Conservation (phyloP, 1,140 invertebrate species). For the Varroa destructor region DNA sequence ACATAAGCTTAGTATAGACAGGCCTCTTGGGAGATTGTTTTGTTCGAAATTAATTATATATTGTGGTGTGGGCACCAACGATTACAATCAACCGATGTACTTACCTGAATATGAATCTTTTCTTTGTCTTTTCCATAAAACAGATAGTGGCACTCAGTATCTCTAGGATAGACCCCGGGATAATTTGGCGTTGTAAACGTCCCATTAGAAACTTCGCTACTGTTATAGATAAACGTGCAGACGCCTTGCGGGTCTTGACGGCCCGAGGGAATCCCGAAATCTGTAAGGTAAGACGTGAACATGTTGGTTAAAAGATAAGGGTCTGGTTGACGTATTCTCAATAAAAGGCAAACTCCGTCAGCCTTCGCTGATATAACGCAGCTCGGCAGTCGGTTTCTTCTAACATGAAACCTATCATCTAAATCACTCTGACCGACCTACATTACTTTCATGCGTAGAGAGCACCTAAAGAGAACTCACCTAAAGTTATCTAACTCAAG, state of each 20-base stretch:
- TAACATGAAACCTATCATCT: no score
- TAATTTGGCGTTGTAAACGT: constrained; percentile 81
- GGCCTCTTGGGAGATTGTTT: no score
- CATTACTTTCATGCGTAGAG: no score
- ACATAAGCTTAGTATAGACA: no score
- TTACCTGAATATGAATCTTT: constrained; percentile 53
- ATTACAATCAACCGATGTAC: background rate
- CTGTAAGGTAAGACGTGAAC: constrained; percentile 33
- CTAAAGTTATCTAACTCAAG: no score
- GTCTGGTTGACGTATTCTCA: constrained; percentile 37
- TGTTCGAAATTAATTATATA: no score
- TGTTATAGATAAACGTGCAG: constrained; percentile 47
- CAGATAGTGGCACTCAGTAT: constrained; percentile 86
- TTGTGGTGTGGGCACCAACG: no score
- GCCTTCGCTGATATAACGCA: background rate
- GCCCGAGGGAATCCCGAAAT: constrained; percentile 60
- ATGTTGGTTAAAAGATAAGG: background rate
- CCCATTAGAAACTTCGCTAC: constrained; percentile 57
- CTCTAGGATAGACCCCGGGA: constrained; percentile 74
- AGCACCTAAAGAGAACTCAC: no score
- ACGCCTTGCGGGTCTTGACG: constrained; percentile 45
- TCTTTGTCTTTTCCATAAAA: constrained; percentile 69
- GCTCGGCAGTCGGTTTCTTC: no score
- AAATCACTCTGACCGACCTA: no score
- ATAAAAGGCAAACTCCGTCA: constrained; percentile 22